Conservation (phyloP, 2,797 vertebrate species). For the Avahi laniger region DNA sequence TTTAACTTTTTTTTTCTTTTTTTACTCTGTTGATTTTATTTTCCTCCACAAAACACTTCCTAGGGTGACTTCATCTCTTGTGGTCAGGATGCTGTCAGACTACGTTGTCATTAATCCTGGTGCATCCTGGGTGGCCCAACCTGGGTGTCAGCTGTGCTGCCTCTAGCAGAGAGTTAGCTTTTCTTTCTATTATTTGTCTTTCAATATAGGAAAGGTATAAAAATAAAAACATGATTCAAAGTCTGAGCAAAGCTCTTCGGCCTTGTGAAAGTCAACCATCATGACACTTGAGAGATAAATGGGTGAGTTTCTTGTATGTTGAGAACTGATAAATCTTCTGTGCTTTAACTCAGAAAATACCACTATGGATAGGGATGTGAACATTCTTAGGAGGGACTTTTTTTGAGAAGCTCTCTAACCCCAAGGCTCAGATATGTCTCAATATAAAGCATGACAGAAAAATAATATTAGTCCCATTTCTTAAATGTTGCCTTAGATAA, state of each 20-base stretch:
- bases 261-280: slow-evolving; percentile 37
- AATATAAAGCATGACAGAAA: slow-evolving; percentile 38
- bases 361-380: not conserved
- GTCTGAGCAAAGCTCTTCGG: not conserved
- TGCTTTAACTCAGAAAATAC: slow-evolving; percentile 54
- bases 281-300: slow-evolving; percentile 15
- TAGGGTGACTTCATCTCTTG: slow-evolving; percentile 72
- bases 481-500: slow-evolving; percentile 37
- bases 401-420: not conserved
- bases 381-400: slow-evolving; percentile 16
- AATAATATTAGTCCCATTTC: slow-evolving; percentile 2
- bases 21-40: slow-evolving; percentile 65
- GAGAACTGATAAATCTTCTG: slow-evolving; percentile 53
- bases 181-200: slow-evolving; percentile 52
- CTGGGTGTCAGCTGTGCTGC: not conserved
- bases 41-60: slow-evolving; percentile 58
- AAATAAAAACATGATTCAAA: slow-evolving; percentile 50
- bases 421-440: slow-evolving; percentile 12
- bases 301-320: not conserved
- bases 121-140: slow-evolving; percentile 59
- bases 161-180: slow-evolving; percentile 1
- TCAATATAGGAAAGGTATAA: slow-evolving; percentile 40
- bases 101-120: slow-evolving; percentile 57
- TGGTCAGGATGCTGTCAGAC: slow-evolving; percentile 63
- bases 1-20: not conserved